Evolutionary conservation across 2,888 invertebrate genomes (phyloP).

Genomic region (Alentia gelatinosa): DNA sequence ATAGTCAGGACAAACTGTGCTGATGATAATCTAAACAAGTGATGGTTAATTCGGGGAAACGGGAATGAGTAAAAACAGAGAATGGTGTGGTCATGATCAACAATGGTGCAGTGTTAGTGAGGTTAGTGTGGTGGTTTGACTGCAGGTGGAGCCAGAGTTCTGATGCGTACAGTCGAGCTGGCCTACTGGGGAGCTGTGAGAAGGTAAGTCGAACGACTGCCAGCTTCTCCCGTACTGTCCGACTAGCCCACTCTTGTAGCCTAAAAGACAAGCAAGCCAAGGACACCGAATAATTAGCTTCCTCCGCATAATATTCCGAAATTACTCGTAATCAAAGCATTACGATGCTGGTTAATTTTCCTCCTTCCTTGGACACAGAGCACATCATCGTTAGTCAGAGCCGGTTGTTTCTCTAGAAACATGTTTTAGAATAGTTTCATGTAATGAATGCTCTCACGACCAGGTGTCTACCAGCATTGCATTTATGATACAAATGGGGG

Average conservation of each 20-base stretch:
- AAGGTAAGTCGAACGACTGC: not conserved
- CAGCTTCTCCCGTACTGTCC: not conserved
- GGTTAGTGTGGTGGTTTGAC: slow-evolving; percentile 37
- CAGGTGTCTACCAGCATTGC: no score
- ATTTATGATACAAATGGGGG: no score
- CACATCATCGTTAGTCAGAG: no score
- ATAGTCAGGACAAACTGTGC: not conserved
- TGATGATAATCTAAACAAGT: not conserved
- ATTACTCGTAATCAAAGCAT: no score
- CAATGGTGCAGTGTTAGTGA: slow-evolving; percentile 24
- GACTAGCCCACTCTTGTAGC: not conserved
- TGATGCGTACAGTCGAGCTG: not conserved
- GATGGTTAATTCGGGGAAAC: not conserved
- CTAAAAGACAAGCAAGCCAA: not conserved
- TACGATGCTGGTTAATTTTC: no score
- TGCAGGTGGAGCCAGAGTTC: not conserved
- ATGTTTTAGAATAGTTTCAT: no score
- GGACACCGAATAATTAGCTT: not conserved
- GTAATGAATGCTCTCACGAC: no score
- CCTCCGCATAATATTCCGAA: no score
- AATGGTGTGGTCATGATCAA: not conserved
- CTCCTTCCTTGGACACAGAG: no score
- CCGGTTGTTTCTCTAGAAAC: no score
- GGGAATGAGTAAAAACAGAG: not conserved
- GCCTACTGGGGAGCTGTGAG: slow-evolving; percentile 1